Conservation (phyloP, 2,888 invertebrate genomes). For the Pristionchus arcanus region DNA sequence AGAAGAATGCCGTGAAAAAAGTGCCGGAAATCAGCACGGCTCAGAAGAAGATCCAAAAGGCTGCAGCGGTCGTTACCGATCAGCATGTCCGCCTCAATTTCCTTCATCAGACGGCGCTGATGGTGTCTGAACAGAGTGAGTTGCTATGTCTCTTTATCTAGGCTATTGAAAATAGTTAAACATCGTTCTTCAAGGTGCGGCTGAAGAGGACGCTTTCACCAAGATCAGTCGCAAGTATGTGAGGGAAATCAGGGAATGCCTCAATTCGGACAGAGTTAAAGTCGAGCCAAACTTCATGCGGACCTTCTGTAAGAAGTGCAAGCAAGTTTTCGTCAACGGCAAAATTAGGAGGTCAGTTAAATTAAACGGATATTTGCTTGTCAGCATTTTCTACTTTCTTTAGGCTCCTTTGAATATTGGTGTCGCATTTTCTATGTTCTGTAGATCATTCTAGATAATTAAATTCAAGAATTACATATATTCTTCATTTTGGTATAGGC, state of each 20-base stretch:
- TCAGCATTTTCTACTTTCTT: background rate
- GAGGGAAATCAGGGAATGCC: constrained; percentile 65
- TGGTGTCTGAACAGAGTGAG: constrained; percentile 60
- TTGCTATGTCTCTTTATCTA: background rate
- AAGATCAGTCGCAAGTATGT: constrained; percentile 65
- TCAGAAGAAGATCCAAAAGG: constrained; percentile 43
- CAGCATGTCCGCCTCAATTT: constrained; percentile 59
- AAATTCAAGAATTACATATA: too few species aligned
- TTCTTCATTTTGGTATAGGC: too few species aligned
- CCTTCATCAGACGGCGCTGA: constrained; percentile 61
- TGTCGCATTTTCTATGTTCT: too few species aligned
- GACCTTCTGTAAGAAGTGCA: constrained; percentile 68
- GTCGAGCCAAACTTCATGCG: constrained; percentile 65
- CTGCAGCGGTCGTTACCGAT: constrained; percentile 50
- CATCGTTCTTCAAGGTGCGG: constrained; percentile 49
- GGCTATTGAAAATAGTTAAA: background rate
- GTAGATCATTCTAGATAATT: too few species aligned
- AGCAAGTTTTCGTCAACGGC: constrained; percentile 62
- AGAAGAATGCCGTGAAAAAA: constrained; percentile 11
- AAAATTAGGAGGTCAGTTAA: constrained; percentile 29
- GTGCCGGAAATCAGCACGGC: constrained; percentile 26
- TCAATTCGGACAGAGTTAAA: constrained; percentile 66
- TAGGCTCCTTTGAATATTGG: too few species aligned
- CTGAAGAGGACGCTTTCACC: constrained; percentile 66
- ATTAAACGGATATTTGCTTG: background rate